Percentiles rank a stretch among this genome's conserved stretches.
phyloP scores from a whole-genome alignment of 2,888 invertebrate genomes.

The Eristalinus sepulchralis region DNA sequence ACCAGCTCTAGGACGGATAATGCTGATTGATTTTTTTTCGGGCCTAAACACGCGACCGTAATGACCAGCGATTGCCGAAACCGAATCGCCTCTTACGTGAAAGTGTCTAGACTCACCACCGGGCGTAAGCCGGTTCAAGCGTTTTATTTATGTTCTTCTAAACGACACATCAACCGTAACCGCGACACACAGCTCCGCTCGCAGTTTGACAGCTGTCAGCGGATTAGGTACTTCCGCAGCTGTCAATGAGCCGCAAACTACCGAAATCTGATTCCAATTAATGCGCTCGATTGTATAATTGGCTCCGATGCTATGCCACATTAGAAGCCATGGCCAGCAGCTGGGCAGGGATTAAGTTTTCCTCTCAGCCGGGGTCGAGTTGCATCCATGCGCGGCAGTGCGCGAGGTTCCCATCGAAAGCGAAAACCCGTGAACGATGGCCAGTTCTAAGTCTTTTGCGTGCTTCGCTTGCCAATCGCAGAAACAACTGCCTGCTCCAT shows the following conservation, averaged over 20 bases:
- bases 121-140: conserved; percentile 5
- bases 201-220: conserved; percentile 33
- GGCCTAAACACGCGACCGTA: conserved; percentile 3
- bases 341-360: neutral
- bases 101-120: neutral
- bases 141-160: neutral
- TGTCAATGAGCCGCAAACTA: conserved; percentile 9
- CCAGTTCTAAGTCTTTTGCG: conserved; percentile 26
- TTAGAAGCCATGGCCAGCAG: neutral
- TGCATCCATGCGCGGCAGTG: neutral
- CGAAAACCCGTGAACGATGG: conserved; percentile 21
- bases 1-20: conserved; percentile 23
- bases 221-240: neutral
- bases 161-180: neutral
- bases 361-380: neutral
- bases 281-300: conserved; percentile 7
- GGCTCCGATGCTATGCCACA: neutral
- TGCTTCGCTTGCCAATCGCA: conserved; percentile 10
- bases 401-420: neutral
- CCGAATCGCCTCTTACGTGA: neutral
- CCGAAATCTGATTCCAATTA: conserved; percentile 7
- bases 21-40: conserved; percentile 34
- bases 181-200: conserved; percentile 5
- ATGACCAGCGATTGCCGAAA: neutral
- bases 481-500: neutral